Base-by-base conservation (phyloP, 2,888 invertebrate genomes). In the Meteorus colon region DNA sequence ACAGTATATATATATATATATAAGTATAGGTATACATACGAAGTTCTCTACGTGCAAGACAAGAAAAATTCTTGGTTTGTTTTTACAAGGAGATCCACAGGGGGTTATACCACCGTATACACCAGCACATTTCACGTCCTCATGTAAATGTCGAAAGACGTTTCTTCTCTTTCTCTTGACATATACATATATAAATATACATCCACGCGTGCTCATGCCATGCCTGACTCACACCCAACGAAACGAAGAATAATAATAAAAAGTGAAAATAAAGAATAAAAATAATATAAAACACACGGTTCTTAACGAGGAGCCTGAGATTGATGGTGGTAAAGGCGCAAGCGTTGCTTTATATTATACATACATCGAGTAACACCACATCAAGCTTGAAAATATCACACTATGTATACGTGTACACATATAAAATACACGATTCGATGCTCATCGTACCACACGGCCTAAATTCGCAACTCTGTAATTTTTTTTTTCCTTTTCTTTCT, bases 291-390 rank as follows among this genome's bases (percentile, higher is more conserved):
- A 85, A 86, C 83, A 84, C 86, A 84, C 82, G 85, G 83, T 84
- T 86, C 87, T 88, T 89, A 88, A 89, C 87, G 88, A 88, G 88
- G 82, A 84, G 82, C 78, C 82, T 82, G 87, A 88, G 89, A 89
- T 89, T 88, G 88, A 89, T 89, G 88, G 82, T 82, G 74, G 82
- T 86, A 85, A 81, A 83, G 86, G 85, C 85, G 84, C 82, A 80
- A 72, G 45, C 59, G 34, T 69, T 34, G 55, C 59, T 55, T 55
- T 55, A 19, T 55, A 55, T 55, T 55, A 55, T 55, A 55, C n/a
- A 55, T 55, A 55, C 55, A 55, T 55, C 8, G 19, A 55, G 55
- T 19, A 55, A 55, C 55, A 65, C 41, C 19, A 72, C 72, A 72
- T 72, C 63, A 59, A 19, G 60, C 45, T 63, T 72, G 72, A 72